Conservation (phyloP, 2,888 invertebrate species). For the Dasysyrphus albostriatus region DNA sequence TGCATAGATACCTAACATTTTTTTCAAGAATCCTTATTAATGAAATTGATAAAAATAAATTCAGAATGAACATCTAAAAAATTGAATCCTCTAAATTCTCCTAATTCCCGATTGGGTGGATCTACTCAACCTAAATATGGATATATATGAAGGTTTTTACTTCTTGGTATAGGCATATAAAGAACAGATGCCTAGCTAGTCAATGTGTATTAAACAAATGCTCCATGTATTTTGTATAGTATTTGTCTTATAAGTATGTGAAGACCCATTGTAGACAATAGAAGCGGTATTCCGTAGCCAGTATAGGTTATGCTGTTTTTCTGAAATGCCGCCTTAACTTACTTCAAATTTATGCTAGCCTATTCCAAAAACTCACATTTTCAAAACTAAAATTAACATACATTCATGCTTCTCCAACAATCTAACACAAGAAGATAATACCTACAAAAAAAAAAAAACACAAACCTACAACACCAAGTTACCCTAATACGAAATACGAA, state of each 20-base stretch:
- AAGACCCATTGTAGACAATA: background rate
- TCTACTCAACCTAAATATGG: too few species aligned
- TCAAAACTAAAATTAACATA: constrained; percentile 43
- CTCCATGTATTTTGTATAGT: background rate
- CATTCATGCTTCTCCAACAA: constrained; percentile 22
- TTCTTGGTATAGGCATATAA: too few species aligned
- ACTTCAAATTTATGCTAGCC: constrained; percentile 52
- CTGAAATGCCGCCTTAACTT: background rate
- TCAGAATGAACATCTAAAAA: too few species aligned
- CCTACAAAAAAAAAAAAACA: background rate
- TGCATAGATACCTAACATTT: too few species aligned
- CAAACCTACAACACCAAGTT: constrained; percentile 9
- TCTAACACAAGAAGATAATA: background rate
- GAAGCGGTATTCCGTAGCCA: background rate
- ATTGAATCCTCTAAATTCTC: too few species aligned
- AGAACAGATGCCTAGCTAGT: too few species aligned
- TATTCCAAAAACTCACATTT: constrained; percentile 71
- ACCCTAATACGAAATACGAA: constrained; percentile 22
- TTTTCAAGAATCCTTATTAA: too few species aligned
- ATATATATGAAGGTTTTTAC: too few species aligned
- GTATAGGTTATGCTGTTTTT: background rate
- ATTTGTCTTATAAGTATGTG: background rate
- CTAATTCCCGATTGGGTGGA: too few species aligned
- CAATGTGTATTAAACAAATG: background rate
- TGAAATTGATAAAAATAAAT: too few species aligned